Conservation (phyloP, 2,888 invertebrate species). For the Cerastoderma edule region DNA sequence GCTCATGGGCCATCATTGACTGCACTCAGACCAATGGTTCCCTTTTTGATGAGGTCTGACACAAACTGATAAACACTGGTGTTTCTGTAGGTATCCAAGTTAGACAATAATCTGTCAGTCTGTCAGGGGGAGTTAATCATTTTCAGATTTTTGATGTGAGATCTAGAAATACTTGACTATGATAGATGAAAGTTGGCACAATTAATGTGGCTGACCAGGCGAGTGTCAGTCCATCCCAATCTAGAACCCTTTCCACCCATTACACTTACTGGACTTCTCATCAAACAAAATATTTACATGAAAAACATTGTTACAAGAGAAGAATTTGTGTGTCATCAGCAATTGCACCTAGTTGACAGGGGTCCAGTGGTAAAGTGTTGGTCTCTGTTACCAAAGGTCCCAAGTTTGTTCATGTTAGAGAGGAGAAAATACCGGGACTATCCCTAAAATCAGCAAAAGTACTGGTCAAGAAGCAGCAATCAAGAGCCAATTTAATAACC, state of each 20-base stretch:
- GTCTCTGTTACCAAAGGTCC: too few relatives aligned
- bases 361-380: too few relatives aligned
- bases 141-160: slow-evolving; percentile 27
- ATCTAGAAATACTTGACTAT: slow-evolving; percentile 26
- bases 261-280: background rate
- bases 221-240: slow-evolving; percentile 11
- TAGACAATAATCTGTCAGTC: slow-evolving; percentile 23
- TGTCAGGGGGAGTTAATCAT: slow-evolving; percentile 25
- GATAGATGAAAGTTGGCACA: slow-evolving; percentile 16
- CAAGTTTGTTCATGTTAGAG: too few relatives aligned
- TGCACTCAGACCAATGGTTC: too few relatives aligned
- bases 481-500: too few relatives aligned
- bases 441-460: too few relatives aligned
- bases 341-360: too few relatives aligned
- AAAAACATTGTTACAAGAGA: background rate
- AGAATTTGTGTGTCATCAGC: background rate
- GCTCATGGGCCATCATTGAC: too few relatives aligned
- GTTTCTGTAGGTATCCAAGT: slow-evolving; percentile 13
- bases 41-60: too few relatives aligned
- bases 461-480: too few relatives aligned
- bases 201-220: slow-evolving; percentile 26
- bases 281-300: background rate
- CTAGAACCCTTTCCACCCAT: background rate
- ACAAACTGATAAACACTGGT: too few relatives aligned
- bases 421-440: too few relatives aligned